These are phyloP conservation scores for Caenorhabditis sp. DNA, from an alignment of 2,888 invertebrate genomes.

Conservation along the genomic window DNA sequence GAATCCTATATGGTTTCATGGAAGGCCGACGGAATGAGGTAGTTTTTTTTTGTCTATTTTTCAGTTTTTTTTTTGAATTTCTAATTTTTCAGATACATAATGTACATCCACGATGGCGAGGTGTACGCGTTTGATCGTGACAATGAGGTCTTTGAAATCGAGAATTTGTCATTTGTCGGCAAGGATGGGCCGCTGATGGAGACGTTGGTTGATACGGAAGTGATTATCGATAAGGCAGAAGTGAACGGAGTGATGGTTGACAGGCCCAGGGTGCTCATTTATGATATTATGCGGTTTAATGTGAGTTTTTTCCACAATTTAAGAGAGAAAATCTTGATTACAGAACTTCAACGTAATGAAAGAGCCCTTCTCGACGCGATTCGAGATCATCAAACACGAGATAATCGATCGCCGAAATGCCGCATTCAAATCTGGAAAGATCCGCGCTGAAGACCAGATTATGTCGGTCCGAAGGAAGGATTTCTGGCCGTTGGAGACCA, in stretches of 20 bases:
- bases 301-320: slow-evolving; percentile 76
- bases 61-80: neutral
- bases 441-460: slow-evolving; percentile 59
- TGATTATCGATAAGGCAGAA: slow-evolving; percentile 87
- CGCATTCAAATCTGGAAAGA: slow-evolving; percentile 88
- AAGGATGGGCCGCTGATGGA: slow-evolving; percentile 86
- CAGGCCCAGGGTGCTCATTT: slow-evolving; percentile 93
- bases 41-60: neutral
- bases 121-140: slow-evolving; percentile 97
- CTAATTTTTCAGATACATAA: slow-evolving; percentile 89
- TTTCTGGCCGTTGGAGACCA: slow-evolving; percentile 83
- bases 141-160: slow-evolving; percentile 89
- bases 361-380: slow-evolving; percentile 89
- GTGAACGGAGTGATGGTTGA: slow-evolving; percentile 86
- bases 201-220: slow-evolving; percentile 80
- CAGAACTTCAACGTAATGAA: slow-evolving; percentile 89
- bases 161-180: slow-evolving; percentile 90
- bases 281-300: slow-evolving; percentile 94
- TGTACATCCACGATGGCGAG: slow-evolving; percentile 93
- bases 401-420: slow-evolving; percentile 86
- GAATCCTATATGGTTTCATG: slow-evolving; percentile 97
- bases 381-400: slow-evolving; percentile 88
- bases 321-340: neutral
- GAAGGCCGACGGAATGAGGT: slow-evolving; percentile 99
- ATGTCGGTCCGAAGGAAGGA: slow-evolving; percentile 89